Evolutionary conservation across 2,113 vertebrate species (phyloP).

Genomic region (Clarias macrocephalus): DNA sequence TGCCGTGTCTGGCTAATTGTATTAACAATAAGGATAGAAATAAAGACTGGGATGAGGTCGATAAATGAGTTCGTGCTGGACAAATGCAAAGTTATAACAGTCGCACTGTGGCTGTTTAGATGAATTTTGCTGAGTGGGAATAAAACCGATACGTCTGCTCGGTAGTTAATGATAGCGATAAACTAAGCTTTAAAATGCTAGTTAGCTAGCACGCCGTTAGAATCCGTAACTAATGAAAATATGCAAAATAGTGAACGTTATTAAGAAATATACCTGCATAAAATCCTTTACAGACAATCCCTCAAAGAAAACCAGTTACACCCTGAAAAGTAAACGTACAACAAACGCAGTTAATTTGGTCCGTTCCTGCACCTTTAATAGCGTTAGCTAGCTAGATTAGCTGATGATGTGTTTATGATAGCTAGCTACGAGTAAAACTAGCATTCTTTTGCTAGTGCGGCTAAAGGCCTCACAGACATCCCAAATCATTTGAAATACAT

Average conservation of each 20-base stretch:
- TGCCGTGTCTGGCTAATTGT: constrained; percentile 35
- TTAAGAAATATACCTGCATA: constrained; percentile 54
- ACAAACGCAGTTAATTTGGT: not conserved
- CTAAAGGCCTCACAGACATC: constrained; percentile 76
- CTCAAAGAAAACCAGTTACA: not conserved
- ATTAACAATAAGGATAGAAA: constrained; percentile 19
- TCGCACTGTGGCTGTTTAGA: not conserved
- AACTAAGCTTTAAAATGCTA: constrained; percentile 37
- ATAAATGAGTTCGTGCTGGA: not conserved
- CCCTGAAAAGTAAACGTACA: not conserved
- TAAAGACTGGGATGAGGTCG: not conserved
- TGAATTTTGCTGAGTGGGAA: not conserved
- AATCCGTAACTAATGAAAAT: constrained; percentile 69
- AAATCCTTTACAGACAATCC: not conserved
- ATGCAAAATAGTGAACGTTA: constrained; percentile 60
- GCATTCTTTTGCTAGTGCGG: constrained; percentile 61
- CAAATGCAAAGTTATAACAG: not conserved
- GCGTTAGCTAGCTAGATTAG: constrained; percentile 26
- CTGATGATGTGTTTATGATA: constrained; percentile 49
- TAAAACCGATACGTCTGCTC: not conserved
- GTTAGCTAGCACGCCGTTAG: constrained; percentile 60
- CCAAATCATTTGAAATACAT: constrained; percentile 65
- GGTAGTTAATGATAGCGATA: constrained; percentile 9
- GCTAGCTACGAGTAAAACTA: constrained; percentile 39
- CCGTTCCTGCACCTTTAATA: not conserved